Evolutionary conservation across 2,113 vertebrate species (phyloP), one percentile per base, ranked within the genome.

Genomic region (Telmatochromis bifrenatus): DNA sequence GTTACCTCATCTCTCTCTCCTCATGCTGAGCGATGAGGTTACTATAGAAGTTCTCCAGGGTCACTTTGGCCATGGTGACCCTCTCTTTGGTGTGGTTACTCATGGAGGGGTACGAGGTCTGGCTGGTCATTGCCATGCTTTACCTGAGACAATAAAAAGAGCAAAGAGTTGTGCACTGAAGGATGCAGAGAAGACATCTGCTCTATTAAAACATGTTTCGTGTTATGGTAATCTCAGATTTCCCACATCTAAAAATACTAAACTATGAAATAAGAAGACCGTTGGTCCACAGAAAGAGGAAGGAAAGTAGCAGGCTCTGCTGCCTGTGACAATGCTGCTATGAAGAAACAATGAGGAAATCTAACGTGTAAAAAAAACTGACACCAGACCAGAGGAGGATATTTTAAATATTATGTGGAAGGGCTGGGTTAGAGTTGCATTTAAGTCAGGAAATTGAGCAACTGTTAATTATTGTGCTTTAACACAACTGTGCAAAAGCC

Each of bases 1-100:
- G 4, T 96, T 96, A 99, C 99, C 99, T 98, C 98, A 99, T 98
- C 94, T 99, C 99, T 42, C 99, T 87, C 92, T 99, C 99, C 90
- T 99, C 98, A 1, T 99, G 98, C 92, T 99, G 98, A 3, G 97
- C 97, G 0, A 99, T 99, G 42, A 99, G 97, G 87, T 99, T 99
- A 94, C 99, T 99, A 93, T 99, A 99, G 95, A 98, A 99, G 95
- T 99, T 99, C 92, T 99, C 99, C 90, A 99, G 86, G 0, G 98
- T 99, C 95, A 99, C 98, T 94, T 99, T 99, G 79, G 99, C 99
- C 98, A 99, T 98, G 0, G 98, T 99, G 82, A 99, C 99, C 21
- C 98, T 94, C 93, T 99, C 99, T 95, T 99, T 99, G 79, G 99
- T 99, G 95, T 99, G 98, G 88, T 98, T 99, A 90, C 99, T 99